phyloP scores from a whole-genome alignment of 1,140 invertebrate species.

The Caenorhabditis inopinata region DNA sequence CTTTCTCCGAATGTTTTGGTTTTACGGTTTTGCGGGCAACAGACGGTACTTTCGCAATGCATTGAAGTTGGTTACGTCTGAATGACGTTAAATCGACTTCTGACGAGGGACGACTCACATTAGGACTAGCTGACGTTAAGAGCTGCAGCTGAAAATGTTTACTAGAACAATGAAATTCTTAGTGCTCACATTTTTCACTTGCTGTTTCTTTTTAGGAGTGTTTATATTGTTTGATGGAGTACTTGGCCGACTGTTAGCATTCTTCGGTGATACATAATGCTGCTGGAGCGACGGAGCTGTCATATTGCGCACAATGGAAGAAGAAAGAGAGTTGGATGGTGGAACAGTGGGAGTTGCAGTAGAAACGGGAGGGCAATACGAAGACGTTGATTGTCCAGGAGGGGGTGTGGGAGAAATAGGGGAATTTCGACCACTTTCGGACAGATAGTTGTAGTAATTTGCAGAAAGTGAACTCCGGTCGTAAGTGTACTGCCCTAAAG shows the following conservation, averaged over 20 bases:
- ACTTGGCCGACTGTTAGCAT: neutral
- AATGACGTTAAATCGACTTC: slow-evolving; percentile 1
- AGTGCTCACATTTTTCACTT: slow-evolving; percentile 20
- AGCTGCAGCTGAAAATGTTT: neutral
- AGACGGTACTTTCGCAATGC: neutral
- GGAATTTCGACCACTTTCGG: slow-evolving; percentile 3
- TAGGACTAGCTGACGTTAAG: neutral
- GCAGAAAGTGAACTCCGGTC: neutral
- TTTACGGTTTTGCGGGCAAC: neutral
- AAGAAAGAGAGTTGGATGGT: neutral
- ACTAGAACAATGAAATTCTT: too few relatives aligned
- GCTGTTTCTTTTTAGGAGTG: slow-evolving; percentile 5
- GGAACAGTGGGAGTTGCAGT: neutral
- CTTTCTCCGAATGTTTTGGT: slow-evolving; percentile 35
- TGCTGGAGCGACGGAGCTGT: neutral
- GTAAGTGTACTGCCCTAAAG: neutral
- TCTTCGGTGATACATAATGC: neutral
- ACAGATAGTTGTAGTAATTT: neutral
- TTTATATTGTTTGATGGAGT: neutral
- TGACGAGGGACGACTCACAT: neutral
- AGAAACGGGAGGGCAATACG: neutral
- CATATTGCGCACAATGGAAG: neutral
- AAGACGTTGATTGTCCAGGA: neutral
- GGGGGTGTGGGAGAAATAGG: neutral
- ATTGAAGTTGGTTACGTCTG: neutral